Conservation (phyloP, 1,140 invertebrate species). For the Drosophila equinoxialis region DNA sequence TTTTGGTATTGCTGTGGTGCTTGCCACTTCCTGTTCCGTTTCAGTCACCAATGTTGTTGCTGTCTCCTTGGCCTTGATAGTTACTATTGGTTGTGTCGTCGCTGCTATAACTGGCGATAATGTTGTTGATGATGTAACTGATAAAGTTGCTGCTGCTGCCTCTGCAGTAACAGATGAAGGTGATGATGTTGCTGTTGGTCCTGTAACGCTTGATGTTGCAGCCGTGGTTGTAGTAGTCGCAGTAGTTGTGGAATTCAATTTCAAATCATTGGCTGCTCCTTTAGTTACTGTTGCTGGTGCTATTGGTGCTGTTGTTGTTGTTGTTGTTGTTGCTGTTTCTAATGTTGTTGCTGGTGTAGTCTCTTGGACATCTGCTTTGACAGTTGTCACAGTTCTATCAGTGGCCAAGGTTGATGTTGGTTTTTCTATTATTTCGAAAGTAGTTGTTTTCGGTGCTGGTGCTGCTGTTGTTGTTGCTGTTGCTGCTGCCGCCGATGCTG, state of each 20-base stretch:
- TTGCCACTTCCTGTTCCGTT: slow-evolving; percentile 2
- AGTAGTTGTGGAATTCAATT: slow-evolving; percentile 26
- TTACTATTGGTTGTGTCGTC: slow-evolving; percentile 3
- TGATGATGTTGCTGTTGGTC: slow-evolving; percentile 8
- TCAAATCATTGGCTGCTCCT: slow-evolving; percentile 28
- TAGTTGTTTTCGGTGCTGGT: slow-evolving; percentile 24
- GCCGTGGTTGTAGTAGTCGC: not conserved
- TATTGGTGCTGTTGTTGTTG: slow-evolving; percentile 18
- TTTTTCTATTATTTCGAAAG: slow-evolving; percentile 13
- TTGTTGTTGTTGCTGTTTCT: slow-evolving; percentile 24
- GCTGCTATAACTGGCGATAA: slow-evolving; percentile 7
- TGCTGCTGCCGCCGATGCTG: slow-evolving; percentile 14
- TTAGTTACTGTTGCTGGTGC: not conserved
- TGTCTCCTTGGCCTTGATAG: not conserved
- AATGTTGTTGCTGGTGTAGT: slow-evolving; percentile 9
- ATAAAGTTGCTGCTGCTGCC: slow-evolving; percentile 31
- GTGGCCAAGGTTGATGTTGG: slow-evolving; percentile 19
- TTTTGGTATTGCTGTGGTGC: not conserved
- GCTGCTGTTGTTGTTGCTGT: slow-evolving; percentile 12
- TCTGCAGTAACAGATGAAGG: slow-evolving; percentile 34
- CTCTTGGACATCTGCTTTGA: slow-evolving; percentile 29
- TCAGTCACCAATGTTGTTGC: slow-evolving; percentile 5
- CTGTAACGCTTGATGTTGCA: slow-evolving; percentile 18
- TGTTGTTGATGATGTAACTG: slow-evolving; percentile 25
- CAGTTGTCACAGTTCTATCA: slow-evolving; percentile 22